Evolutionary conservation across 2,113 vertebrate species (phyloP).

Genomic region (Nesogale talazaci): DNA sequence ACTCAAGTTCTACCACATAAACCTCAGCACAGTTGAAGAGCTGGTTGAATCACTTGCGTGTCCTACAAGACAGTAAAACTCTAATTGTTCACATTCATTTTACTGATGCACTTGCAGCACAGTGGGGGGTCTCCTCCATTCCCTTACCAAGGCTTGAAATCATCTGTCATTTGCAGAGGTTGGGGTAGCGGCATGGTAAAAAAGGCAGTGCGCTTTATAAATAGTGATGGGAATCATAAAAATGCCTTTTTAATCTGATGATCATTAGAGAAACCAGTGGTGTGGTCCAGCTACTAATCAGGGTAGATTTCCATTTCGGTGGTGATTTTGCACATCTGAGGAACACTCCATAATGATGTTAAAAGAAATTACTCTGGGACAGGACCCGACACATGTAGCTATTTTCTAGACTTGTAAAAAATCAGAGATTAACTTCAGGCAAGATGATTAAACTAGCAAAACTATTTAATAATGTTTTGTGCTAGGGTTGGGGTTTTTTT

Average conservation of each 20-base stretch:
- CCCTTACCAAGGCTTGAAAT: conserved; percentile 47
- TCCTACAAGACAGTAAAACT: background rate
- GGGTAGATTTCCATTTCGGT: conserved; percentile 4
- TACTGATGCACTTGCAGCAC: background rate
- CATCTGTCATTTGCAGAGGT: conserved; percentile 43
- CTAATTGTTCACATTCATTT: background rate
- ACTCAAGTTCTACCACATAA: background rate
- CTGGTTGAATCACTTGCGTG: accelerated
- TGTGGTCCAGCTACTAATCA: background rate
- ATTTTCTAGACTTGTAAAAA: background rate
- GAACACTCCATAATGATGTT: background rate
- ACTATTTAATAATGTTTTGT: background rate
- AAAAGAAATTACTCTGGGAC: background rate
- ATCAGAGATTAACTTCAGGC: background rate
- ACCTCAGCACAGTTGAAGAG: background rate
- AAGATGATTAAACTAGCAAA: background rate
- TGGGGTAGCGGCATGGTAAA: conserved; percentile 14
- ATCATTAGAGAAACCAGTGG: conserved; percentile 12
- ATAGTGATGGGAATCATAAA: conserved; percentile 33
- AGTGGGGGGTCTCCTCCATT: background rate
- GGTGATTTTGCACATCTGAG: background rate
- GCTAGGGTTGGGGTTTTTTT: no score
- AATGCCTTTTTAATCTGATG: conserved; percentile 47
- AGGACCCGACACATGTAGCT: background rate
- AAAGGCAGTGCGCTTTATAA: background rate